phyloP scores from a whole-genome alignment of 1,140 invertebrate species.

The Oryzaephilus surinamensis region DNA sequence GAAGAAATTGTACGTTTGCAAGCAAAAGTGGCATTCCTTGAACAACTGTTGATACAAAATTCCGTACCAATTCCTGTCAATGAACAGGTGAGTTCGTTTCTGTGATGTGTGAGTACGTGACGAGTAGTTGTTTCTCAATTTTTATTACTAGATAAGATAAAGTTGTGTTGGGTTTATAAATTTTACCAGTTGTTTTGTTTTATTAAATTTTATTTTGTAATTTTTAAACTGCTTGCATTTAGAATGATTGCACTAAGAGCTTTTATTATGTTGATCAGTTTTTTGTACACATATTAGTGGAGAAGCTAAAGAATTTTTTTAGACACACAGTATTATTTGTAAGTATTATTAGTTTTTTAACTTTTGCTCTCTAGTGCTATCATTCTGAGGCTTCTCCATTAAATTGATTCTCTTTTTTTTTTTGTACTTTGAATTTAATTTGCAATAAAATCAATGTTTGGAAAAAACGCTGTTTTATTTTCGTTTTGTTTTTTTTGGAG shows the following conservation, averaged over 20 bases:
- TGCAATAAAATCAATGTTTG: too few species aligned
- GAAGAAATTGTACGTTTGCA: conserved; percentile 21
- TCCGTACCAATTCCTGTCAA: conserved; percentile 26
- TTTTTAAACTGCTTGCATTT: too few species aligned
- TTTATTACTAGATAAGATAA: conserved; percentile 7
- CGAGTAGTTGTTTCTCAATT: too few species aligned
- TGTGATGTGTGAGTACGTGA: too few species aligned
- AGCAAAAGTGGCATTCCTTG: conserved; percentile 25
- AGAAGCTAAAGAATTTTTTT: conserved; percentile 25
- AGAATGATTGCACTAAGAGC: conserved; percentile 22
- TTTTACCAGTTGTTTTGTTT: conserved; percentile 6
- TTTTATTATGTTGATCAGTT: conserved; percentile 8
- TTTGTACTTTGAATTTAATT: conserved; percentile 19
- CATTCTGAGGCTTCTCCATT: conserved; percentile 34
- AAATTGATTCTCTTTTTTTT: conserved; percentile 13
- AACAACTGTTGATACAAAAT: conserved; percentile 28
- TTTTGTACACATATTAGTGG: too few species aligned
- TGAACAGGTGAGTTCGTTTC: conserved; percentile 18
- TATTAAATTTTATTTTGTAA: conserved; percentile 9
- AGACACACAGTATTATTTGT: conserved; percentile 19
- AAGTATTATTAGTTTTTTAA: conserved; percentile 6
- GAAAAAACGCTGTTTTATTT: conserved; percentile 13
- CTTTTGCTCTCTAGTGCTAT: conserved; percentile 24
- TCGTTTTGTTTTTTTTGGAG: conserved; percentile 28
- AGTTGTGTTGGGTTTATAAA: conserved; percentile 3